These are phyloP conservation scores for western clawed frog (Xenopus tropicalis) DNA, from an alignment of 2,113 vertebrate genomes.

Conservation along the genomic window DNA sequence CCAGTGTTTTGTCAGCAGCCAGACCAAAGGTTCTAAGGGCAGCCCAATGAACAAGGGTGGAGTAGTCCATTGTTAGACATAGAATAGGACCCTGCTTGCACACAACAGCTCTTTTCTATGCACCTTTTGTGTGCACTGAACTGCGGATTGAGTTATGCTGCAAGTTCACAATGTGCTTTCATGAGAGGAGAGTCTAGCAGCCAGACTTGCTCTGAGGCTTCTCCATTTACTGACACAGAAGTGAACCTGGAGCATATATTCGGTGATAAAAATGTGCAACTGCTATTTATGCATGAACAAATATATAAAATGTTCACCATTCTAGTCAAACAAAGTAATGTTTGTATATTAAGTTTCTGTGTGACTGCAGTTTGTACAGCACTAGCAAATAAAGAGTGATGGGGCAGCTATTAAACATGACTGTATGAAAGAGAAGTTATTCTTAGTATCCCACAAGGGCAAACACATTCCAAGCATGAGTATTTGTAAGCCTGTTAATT, in stretches of 20 bases:
- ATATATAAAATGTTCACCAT: background rate
- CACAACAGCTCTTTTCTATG: conserved; percentile 21
- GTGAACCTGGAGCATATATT: conserved; percentile 1
- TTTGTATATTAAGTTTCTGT: too few species aligned
- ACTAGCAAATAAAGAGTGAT: too few species aligned
- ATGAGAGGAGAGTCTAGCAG: conserved; percentile 8
- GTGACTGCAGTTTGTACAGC: too few species aligned
- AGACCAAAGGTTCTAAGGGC: background rate
- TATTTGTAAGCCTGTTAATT: too few species aligned
- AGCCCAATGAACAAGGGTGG: background rate
- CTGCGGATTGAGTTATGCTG: background rate
- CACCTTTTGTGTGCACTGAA: conserved; percentile 18
- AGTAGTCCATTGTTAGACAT: conserved; percentile 9
- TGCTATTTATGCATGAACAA: conserved; percentile 7
- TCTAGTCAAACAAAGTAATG: background rate
- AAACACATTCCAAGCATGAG: too few species aligned
- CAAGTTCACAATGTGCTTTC: conserved; percentile 17
- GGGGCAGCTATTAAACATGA: too few species aligned
- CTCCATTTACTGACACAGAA: conserved; percentile 15
- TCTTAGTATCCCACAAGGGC: too few species aligned
- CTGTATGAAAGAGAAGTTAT: too few species aligned
- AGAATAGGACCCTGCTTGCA: conserved; percentile 26
- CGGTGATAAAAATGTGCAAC: conserved; percentile 5
- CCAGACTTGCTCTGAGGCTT: conserved; percentile 2
- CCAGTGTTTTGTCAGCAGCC: background rate